Evolutionary conservation across 2,888 invertebrate species (phyloP).

Genomic region (Xanthorhoe designata): DNA sequence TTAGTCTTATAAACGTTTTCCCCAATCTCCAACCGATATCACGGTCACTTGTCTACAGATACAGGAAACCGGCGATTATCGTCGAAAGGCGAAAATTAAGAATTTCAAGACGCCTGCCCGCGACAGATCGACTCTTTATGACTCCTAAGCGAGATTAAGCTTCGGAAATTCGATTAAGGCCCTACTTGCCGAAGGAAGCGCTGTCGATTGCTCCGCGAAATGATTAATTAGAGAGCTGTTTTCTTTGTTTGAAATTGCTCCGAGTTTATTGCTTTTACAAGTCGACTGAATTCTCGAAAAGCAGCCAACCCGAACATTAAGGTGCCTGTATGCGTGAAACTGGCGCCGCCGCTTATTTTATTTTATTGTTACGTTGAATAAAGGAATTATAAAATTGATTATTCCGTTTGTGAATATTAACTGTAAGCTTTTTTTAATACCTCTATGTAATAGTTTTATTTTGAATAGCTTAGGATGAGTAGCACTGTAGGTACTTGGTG

Average conservation of each 20-base stretch:
- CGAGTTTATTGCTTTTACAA: conserved; percentile 28
- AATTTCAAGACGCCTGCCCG: conserved; percentile 66
- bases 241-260: conserved; percentile 37
- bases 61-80: conserved; percentile 61
- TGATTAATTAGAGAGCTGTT: conserved; percentile 51
- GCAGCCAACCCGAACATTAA: conserved; percentile 17
- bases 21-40: background rate
- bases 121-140: conserved; percentile 69
- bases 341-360: too few relatives aligned
- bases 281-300: conserved; percentile 11
- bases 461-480: too few relatives aligned
- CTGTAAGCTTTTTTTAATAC: too few relatives aligned
- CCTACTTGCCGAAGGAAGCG: conserved; percentile 41
- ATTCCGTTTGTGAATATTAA: too few relatives aligned
- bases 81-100: conserved; percentile 64
- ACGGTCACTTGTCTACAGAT: conserved; percentile 6
- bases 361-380: too few relatives aligned
- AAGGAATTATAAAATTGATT: too few relatives aligned
- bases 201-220: conserved; percentile 51
- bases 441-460: too few relatives aligned
- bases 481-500: too few relatives aligned
- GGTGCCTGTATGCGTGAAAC: too few relatives aligned
- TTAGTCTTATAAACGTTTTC: too few relatives aligned
- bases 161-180: conserved; percentile 69
- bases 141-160: conserved; percentile 68